Conservation (phyloP, 1,140 invertebrate genomes). For the Orchesella cincta region DNA sequence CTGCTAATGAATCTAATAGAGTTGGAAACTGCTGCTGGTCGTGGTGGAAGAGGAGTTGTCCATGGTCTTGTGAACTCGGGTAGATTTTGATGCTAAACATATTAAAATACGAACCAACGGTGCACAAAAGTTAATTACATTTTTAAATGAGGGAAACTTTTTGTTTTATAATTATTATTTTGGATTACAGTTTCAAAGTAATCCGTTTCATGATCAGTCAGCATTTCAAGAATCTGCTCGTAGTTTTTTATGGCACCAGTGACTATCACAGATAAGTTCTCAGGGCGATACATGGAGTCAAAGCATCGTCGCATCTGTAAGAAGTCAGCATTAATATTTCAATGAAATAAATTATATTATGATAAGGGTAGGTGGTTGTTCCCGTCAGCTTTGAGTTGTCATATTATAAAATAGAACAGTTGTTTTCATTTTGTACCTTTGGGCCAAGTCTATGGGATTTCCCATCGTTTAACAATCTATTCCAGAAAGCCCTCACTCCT, state of each 20-base stretch:
- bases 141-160: slow-evolving; percentile 3
- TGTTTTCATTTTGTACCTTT: no score
- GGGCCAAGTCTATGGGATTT: slow-evolving; percentile 14
- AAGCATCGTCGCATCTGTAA: slow-evolving; percentile 45
- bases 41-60: slow-evolving; percentile 29
- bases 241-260: slow-evolving; percentile 38
- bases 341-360: not conserved
- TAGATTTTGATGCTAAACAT: slow-evolving; percentile 36
- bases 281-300: slow-evolving; percentile 45
- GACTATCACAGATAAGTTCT: slow-evolving; percentile 45
- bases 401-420: no score
- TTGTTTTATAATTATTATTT: not conserved
- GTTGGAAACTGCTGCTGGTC: not conserved
- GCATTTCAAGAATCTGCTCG: slow-evolving; percentile 37
- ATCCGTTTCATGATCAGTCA: slow-evolving; percentile 43
- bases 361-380: not conserved
- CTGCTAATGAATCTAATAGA: slow-evolving; percentile 36
- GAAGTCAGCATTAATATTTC: not conserved
- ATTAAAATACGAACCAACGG: slow-evolving; percentile 5
- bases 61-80: slow-evolving; percentile 43
- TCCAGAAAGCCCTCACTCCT: slow-evolving; percentile 37
- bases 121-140: no score
- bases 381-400: no score
- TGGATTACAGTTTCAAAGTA: slow-evolving; percentile 35
- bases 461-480: slow-evolving; percentile 37